Base-by-base conservation (phyloP, 1,140 invertebrate species). In the Ruditapes philippinarum region DNA sequence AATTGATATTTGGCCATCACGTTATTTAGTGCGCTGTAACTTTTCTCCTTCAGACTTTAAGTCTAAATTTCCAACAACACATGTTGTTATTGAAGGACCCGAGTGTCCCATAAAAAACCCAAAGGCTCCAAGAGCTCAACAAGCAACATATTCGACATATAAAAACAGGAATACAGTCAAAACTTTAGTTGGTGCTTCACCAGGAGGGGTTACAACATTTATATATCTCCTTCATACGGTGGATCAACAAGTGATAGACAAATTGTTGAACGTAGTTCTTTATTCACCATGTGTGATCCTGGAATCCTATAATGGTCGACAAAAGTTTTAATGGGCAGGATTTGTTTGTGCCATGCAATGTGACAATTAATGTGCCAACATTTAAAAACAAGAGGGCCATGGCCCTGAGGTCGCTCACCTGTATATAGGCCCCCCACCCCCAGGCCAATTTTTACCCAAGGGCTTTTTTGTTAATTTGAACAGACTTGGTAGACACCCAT, bases 11-110 rank as follows among this genome's bases (percentile, higher is more conserved):
- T 91, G 86, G 86, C 81, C 83, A 68, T 28, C 60, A 3, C 70
- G 74, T 9, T 19, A 80, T 14, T 54, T 88, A 19, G 70, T 91
- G 12, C 33, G 51, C 22, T 70, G n/a, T n/a, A n/a, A 85, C 40
- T 91, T 89, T 79, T 14, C 87, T 90, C 94, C 93, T 70, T 73
- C 88, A 74, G 88, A 88, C 33, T 94, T 94, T 60, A 92, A 90
- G 79, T 76, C 38, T 62, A 60, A 92, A 14, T 93, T 90, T 92
- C 91, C 93, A 49, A 87, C 49, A 19, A 94, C 93, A 62, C 78
- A 92, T 68, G 92, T 94, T 11, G 94, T 93, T 33, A 54, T 94
- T 54, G 94, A 95, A 91, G 90, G 80, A 22, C 92, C 91, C 36
- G 92, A 95, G 91, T 92, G 90, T 38, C 91, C 91, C 7, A 89